Conservation (phyloP, 2,113 vertebrate genomes). For the Nothoprocta perdicaria region DNA sequence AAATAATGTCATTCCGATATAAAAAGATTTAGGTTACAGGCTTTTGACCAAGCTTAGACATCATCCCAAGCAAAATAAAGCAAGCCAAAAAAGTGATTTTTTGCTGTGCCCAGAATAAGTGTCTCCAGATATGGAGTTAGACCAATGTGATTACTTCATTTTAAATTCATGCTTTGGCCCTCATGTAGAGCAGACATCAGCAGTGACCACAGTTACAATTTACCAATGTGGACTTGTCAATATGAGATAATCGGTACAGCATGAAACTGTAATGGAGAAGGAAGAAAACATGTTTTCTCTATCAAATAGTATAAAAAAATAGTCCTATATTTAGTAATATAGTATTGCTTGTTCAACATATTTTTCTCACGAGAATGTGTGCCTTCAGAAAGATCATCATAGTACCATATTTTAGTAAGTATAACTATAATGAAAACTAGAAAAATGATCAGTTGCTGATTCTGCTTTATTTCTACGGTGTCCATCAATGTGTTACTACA, state of each 20-base stretch:
- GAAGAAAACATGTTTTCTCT: neutral
- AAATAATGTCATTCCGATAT: neutral
- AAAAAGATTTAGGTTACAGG: neutral
- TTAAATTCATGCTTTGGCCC: neutral
- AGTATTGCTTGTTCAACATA: neutral
- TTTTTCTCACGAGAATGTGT: neutral
- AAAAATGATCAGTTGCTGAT: neutral
- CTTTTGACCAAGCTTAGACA: neutral
- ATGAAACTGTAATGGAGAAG: neutral
- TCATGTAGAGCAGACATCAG: neutral
- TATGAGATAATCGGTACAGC: neutral
- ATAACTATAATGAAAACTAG: neutral
- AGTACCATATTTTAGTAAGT: neutral
- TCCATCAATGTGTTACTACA: neutral
- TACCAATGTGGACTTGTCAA: neutral
- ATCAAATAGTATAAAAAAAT: neutral
- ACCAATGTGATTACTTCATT: neutral
- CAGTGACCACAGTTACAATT: neutral
- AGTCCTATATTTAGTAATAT: neutral
- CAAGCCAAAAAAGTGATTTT: neutral
- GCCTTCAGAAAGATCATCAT: neutral
- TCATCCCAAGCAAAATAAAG: neutral
- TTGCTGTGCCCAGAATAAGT: neutral
- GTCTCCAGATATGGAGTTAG: neutral
- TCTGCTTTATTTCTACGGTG: neutral